phyloP scores from a whole-genome alignment of 2,888 invertebrate species.

The Acronicta leporina region DNA sequence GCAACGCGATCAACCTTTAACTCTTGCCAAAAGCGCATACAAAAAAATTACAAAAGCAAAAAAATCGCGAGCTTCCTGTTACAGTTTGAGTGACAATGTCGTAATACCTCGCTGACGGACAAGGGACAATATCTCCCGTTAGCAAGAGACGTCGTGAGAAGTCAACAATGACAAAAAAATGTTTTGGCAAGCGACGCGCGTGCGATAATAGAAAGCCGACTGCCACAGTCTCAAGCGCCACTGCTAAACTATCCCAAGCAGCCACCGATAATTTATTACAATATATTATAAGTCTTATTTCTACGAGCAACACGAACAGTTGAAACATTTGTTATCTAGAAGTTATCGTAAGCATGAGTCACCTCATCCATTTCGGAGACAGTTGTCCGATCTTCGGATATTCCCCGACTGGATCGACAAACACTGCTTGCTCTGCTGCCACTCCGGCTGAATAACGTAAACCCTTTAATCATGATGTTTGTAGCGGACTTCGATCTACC shows the following conservation, averaged over 20 bases:
- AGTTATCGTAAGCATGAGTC: constrained; percentile 64
- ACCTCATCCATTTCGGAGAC: constrained; percentile 92
- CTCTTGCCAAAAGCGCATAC: constrained; percentile 68
- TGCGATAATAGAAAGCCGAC: constrained; percentile 65
- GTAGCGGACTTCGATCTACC: constrained; percentile 93
- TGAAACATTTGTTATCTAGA: constrained; percentile 56
- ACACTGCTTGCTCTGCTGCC: constrained; percentile 89
- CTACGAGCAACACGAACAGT: constrained; percentile 62
- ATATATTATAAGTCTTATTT: constrained; percentile 63
- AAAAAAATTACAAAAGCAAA: constrained; percentile 56
- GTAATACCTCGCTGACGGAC: constrained; percentile 66
- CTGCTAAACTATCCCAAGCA: constrained; percentile 66
- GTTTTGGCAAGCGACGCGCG: constrained; percentile 76
- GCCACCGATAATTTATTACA: constrained; percentile 73
- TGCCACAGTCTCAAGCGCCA: constrained; percentile 69
- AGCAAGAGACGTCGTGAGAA: constrained; percentile 66
- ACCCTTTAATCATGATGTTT: constrained; percentile 95
- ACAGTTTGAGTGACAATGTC: constrained; percentile 70
- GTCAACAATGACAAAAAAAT: constrained; percentile 77
- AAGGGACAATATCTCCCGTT: constrained; percentile 71
- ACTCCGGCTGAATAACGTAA: constrained; percentile 90
- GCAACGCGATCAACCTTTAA: constrained; percentile 57
- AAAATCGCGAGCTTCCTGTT: constrained; percentile 69
- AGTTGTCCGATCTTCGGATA: constrained; percentile 91
- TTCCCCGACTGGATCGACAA: constrained; percentile 85